Base-by-base conservation (phyloP, 2,888 invertebrate genomes). In the Drosophila subquinaria region DNA sequence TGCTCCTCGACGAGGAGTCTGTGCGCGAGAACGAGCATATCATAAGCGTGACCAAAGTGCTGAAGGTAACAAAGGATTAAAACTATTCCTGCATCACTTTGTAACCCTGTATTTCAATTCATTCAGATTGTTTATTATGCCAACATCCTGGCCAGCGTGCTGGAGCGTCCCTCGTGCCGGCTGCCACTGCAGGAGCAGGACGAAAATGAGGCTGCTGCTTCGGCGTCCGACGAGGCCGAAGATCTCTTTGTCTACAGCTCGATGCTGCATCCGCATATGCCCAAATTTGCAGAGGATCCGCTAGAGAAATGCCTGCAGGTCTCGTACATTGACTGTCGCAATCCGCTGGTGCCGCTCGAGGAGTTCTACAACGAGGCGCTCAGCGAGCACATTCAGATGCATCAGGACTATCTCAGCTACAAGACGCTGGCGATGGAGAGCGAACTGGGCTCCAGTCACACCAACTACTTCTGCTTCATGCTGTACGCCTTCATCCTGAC, bases 291-390 rank as follows among this genome's bases (percentile, higher is more conserved):
- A 80, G 96, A 83, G 47, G 93, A 93, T 76, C 91, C 90, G 42
- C 59, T 93, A 15, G 97, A 95, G 73, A 93, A 94, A 76, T 96
- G 96, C 93, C 94, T 98, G 88, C 95, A 95, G 82, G 94, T 92
- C n/a, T 88, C 90, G 3, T 80, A 79, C 47, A 83, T 92, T 88
- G 97, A 98, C 91, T 96, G 97, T 91, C 95, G 97, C 53, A 95
- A 95, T 90, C 98, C 98, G 40, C 94, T 95, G 87, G 94, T 98
- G 91, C 95, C 97, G 64, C 97, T 96, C 90, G 95, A 96, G 75
- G 98, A 98, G 89, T 98, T 98, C 93, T 97, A 98, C 93, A 98
- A 98, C 92, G 98, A 98, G 92, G 96, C 97, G 0, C 94, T 98
- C 53, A 98, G 98, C 93, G 98, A 98, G 92, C 95, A 95, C 64